Evolutionary conservation across 53 echinoderm and acorn worm genomes (phyloP), one percentile per base, ranked within the genome.

Genomic region (Mesocentrotus franciscanus): DNA sequence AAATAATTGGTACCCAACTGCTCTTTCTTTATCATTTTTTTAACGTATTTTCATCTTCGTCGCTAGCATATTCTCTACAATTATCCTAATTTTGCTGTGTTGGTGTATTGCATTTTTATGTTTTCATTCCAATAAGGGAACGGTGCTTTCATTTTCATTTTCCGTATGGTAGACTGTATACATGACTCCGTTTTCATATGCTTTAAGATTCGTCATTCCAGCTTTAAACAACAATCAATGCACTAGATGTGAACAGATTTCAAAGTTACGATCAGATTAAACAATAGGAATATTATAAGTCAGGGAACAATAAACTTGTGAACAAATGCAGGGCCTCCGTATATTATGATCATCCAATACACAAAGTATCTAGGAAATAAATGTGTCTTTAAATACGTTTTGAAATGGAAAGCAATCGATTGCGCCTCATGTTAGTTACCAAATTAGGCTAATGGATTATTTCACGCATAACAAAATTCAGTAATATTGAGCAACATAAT

Each of bases 361-460:
- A n/a, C 30, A 32, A 32, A 30, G 11, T 32, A 76, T 32, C 76
- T 33, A 13, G 32, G 13, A 32, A 33, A 33, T 68, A 33, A 27
- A 32, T 76, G 30, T 33, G 33, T 76, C 76, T 76, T 76, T 76
- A 76, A 76, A 26, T 27, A 33, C 76, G 13, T 76, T 30, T 71
- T 76, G 6, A 76, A 76, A 33, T 76, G 30, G 15, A 13, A 76
- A 76, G 76, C 13, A 32, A 32, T 33, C 13, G 10, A 32, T 33
- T 33, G 33, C 10, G 76, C 76, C 1, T 15, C 9, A 2, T 27
- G 12, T 32, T 76, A 29, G 33, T 76, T 76, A 14, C 71, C 15
- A 27, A 76, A 76, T 76, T 76, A 76, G 76, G 13, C 33, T 76
- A 76, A 76, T 76, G 76, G 76, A 76, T 76, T 76, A 68, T 68